Conservation (phyloP, 2,888 invertebrate species). For the Octonoba sinensis region DNA sequence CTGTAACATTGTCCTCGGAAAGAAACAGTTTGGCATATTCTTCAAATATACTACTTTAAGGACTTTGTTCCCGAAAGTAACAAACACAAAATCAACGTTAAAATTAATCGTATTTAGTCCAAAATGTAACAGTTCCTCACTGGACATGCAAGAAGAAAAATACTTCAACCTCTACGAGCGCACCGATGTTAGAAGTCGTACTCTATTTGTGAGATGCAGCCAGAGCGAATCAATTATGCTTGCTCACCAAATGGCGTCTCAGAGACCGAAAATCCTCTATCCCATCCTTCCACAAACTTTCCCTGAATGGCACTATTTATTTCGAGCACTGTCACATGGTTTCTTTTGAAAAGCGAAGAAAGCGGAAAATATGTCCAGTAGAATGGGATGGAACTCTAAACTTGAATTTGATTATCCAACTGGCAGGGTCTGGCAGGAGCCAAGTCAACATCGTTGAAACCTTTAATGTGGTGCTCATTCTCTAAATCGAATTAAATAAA, state of each 20-base stretch:
- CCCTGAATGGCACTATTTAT: conserved; percentile 52
- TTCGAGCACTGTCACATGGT: conserved; percentile 47
- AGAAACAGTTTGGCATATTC: too few species aligned
- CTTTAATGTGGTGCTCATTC: too few species aligned
- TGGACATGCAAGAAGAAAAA: too few species aligned
- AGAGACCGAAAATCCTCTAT: conserved; percentile 33
- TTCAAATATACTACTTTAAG: too few species aligned
- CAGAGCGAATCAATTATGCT: conserved; percentile 38
- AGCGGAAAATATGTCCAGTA: conserved; percentile 30
- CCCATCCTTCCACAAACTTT: conserved; percentile 19
- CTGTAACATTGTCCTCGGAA: too few species aligned
- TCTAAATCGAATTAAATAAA: too few species aligned
- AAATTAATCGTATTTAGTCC: too few species aligned
- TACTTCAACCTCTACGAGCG: too few species aligned
- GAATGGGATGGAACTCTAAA: conserved; percentile 32
- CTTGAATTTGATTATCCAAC: conserved; percentile 49
- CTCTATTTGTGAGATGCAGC: conserved; percentile 20
- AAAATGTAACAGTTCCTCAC: too few species aligned
- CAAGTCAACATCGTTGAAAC: neutral
- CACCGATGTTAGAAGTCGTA: neutral
- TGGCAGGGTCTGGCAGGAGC: conserved; percentile 33
- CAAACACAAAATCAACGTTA: too few species aligned
- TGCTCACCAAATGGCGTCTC: conserved; percentile 38
- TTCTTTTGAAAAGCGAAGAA: conserved; percentile 30
- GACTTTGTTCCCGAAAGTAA: too few species aligned